Conservation (phyloP, 2,888 invertebrate species). For the Rapana venosa region DNA sequence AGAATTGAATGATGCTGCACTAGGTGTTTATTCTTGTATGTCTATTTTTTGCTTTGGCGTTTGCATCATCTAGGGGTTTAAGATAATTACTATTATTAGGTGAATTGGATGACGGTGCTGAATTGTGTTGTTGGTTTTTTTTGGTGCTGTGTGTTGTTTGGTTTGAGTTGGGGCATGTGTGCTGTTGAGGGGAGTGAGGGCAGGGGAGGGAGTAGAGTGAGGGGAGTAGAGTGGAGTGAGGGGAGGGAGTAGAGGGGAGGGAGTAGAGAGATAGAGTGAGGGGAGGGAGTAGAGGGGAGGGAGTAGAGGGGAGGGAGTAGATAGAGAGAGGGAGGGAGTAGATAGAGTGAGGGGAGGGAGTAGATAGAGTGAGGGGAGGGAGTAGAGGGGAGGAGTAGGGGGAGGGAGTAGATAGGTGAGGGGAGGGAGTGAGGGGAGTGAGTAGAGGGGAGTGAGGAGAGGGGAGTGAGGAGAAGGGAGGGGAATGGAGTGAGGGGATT, state of each 20-base stretch:
- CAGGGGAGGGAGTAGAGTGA: not conserved
- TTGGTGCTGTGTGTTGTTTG: too few relatives aligned
- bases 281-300: not conserved
- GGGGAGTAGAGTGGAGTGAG: not conserved
- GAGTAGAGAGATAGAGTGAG: not conserved
- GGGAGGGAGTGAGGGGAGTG: not conserved
- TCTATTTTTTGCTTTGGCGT: too few relatives aligned
- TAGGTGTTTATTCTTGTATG: too few relatives aligned
- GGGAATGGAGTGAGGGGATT: not conserved
- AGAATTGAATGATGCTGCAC: too few relatives aligned
- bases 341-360: not conserved
- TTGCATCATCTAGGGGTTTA: too few relatives aligned
- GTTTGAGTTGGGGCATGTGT: too few relatives aligned
- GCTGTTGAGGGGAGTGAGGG: not conserved
- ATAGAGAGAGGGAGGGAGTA: not conserved
- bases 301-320: not conserved
- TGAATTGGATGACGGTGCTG: too few relatives aligned
- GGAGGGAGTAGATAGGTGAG: not conserved
- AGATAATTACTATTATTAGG: too few relatives aligned
- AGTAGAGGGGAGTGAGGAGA: not conserved
- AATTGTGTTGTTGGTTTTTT: too few relatives aligned
- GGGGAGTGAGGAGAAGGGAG: not conserved
- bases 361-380: not conserved
- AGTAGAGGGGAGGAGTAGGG: not conserved
- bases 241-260: not conserved